Evolutionary conservation across 1,140 invertebrate genomes (phyloP).

Genomic region (Heterodera schachtii): DNA sequence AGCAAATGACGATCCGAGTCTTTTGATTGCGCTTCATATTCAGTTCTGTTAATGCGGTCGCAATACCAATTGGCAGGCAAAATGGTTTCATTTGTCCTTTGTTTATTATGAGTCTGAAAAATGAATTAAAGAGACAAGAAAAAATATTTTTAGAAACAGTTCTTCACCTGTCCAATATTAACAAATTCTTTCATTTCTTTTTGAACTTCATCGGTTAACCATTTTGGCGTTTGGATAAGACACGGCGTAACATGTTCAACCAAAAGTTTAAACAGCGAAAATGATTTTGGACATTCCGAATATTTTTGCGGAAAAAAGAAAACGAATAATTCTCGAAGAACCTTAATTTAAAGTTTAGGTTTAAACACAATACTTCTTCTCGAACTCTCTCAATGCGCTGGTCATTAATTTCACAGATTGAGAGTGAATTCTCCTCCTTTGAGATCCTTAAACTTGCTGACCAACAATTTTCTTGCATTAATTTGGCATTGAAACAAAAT

Average conservation of each 20-base stretch:
- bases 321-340: neutral
- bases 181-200: conserved; percentile 6
- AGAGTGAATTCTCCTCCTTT: neutral
- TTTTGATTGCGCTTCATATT: conserved; percentile 19
- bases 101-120: too few species aligned
- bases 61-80: neutral
- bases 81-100: too few species aligned
- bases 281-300: neutral
- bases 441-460: neutral
- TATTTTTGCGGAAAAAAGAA: neutral
- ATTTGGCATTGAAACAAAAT: conserved; percentile 1
- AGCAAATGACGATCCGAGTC: conserved; percentile 1
- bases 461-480: neutral
- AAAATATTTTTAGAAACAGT: neutral
- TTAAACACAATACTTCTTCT: neutral
- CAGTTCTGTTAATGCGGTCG: conserved; percentile 6
- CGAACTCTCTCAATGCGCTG: neutral
- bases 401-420: neutral
- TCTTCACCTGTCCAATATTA: neutral
- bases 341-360: neutral
- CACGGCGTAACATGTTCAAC: neutral
- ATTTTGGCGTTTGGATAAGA: neutral
- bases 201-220: conserved; percentile 2
- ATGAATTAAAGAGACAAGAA: too few species aligned
- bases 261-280: neutral